phyloP scores from a whole-genome alignment of 2,888 invertebrate genomes.

The Drosophila paramelanica region DNA sequence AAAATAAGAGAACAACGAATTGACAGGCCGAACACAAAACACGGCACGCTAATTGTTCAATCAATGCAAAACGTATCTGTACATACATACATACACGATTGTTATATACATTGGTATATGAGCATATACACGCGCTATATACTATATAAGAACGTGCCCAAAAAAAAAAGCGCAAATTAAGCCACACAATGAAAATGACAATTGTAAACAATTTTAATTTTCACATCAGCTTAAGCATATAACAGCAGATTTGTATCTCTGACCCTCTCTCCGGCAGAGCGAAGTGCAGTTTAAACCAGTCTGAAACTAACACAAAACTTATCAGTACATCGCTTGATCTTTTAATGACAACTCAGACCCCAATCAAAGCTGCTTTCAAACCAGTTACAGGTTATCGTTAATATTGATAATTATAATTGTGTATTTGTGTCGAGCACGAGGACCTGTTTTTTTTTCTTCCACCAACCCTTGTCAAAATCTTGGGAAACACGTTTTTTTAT shows the following conservation, averaged over 20 bases:
- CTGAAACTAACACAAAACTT: conserved; percentile 39
- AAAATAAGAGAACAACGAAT: conserved; percentile 47
- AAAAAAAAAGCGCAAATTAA: conserved; percentile 54
- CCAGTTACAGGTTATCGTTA: conserved; percentile 33
- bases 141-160: conserved; percentile 39
- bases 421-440: not conserved
- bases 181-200: conserved; percentile 47
- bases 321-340: conserved; percentile 25
- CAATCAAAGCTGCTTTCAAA: conserved; percentile 14
- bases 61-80: conserved; percentile 70
- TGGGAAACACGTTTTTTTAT: conserved; percentile 42
- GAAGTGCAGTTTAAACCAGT: conserved; percentile 52
- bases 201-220: conserved; percentile 52
- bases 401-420: not conserved
- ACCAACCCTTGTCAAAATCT: not conserved
- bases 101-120: conserved; percentile 9
- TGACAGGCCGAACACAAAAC: conserved; percentile 49
- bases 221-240: conserved; percentile 46
- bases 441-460: conserved; percentile 21
- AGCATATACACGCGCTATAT: not conserved
- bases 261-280: not conserved
- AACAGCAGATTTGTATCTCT: conserved; percentile 48
- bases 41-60: conserved; percentile 70
- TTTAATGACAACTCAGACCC: not conserved
- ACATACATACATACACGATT: conserved; percentile 5